phyloP scores from a whole-genome alignment of 1,140 invertebrate species.

The Helicoverpa armigera region DNA sequence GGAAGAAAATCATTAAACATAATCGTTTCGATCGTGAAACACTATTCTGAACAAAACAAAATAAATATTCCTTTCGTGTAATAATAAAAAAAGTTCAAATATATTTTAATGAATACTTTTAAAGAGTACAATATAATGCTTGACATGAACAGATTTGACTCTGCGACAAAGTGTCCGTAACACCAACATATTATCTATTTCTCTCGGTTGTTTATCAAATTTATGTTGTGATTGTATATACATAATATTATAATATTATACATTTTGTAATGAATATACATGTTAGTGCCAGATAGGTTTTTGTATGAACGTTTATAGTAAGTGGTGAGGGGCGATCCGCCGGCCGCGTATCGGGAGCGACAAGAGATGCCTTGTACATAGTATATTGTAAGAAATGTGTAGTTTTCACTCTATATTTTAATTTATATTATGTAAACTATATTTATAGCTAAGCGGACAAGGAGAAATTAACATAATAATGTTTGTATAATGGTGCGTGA shows the following conservation, averaged over 20 bases:
- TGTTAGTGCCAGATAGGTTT: slow-evolving; percentile 85
- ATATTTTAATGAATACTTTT: slow-evolving; percentile 64
- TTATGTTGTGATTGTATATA: slow-evolving; percentile 86
- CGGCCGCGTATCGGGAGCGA: slow-evolving; percentile 61
- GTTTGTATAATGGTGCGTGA: slow-evolving; percentile 64
- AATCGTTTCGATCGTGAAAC: background rate
- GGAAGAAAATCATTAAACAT: slow-evolving; percentile 24
- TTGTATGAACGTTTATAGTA: slow-evolving; percentile 82
- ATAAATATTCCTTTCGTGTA: slow-evolving; percentile 35
- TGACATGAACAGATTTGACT: slow-evolving; percentile 50
- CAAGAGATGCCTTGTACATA: slow-evolving; percentile 84
- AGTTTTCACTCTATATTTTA: slow-evolving; percentile 85
- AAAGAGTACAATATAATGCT: slow-evolving; percentile 63
- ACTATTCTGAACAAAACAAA: slow-evolving; percentile 42
- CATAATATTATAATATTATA: slow-evolving; percentile 80
- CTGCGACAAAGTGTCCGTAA: slow-evolving; percentile 61
- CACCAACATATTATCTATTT: slow-evolving; percentile 74
- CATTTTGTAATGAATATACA: slow-evolving; percentile 86
- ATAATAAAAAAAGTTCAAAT: slow-evolving; percentile 61
- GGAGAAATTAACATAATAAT: slow-evolving; percentile 69
- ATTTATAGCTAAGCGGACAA: slow-evolving; percentile 79
- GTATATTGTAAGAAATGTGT: slow-evolving; percentile 82
- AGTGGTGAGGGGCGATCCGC: slow-evolving; percentile 47
- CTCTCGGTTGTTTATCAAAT: slow-evolving; percentile 84
- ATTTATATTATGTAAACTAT: slow-evolving; percentile 83